phyloP scores from a whole-genome alignment of 35 echinoderm and acorn worm species.

The Anneissia japonica region DNA sequence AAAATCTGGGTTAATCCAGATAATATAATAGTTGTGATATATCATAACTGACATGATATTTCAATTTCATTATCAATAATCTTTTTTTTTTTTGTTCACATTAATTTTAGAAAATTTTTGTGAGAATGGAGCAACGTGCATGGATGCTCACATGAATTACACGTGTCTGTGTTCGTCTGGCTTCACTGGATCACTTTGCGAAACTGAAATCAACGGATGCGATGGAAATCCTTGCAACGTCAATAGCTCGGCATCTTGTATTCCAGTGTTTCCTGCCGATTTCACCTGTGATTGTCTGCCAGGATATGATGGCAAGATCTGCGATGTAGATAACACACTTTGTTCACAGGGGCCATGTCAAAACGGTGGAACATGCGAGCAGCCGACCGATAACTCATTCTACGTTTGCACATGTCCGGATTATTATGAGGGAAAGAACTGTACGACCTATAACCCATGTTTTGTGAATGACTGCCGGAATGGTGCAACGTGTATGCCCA shows the following conservation, averaged over 20 bases:
- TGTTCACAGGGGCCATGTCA: conserved; percentile 71
- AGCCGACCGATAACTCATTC: conserved; percentile 51
- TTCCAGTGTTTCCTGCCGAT: conserved; percentile 60
- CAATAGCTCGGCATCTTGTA: conserved; percentile 45
- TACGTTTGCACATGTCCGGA: conserved; percentile 70
- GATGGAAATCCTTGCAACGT: conserved; percentile 50
- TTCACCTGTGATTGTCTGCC: conserved; percentile 60
- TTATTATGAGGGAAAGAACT: conserved; percentile 75
- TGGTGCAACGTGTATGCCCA: conserved; percentile 48
- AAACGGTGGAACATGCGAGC: conserved; percentile 60
- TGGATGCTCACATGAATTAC: conserved; percentile 86
- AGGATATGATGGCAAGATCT: conserved; percentile 73
- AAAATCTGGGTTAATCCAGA: too few species aligned
- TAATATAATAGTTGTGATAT: too few species aligned
- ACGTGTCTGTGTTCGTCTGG: conserved; percentile 67
- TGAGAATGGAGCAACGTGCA: conserved; percentile 59
- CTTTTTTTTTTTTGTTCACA: conserved; percentile 8
- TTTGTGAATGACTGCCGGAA: conserved; percentile 65
- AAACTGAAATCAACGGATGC: conserved; percentile 70
- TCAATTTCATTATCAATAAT: not conserved
- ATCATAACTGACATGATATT: too few species aligned
- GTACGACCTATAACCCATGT: conserved; percentile 75
- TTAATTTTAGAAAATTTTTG: conserved; percentile 52
- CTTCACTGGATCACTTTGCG: conserved; percentile 47
- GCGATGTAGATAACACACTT: conserved; percentile 55